Base-by-base conservation (phyloP, 2,797 vertebrate species). In the Bradypodion ventrale region DNA sequence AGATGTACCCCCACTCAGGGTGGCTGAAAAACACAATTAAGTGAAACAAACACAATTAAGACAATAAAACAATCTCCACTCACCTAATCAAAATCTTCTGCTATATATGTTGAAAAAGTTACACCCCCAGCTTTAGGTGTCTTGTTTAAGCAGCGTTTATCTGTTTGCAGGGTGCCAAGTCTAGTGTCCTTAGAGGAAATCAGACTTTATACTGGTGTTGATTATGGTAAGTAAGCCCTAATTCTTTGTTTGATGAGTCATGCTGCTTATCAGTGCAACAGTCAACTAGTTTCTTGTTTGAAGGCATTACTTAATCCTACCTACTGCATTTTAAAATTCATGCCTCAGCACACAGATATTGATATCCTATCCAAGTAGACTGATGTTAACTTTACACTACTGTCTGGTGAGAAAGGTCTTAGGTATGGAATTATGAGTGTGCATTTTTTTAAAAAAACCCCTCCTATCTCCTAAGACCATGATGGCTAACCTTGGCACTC, bases 181-280 rank as follows among this genome's bases (percentile, higher is more conserved):
- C 93, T 98, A 96, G 97, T 99, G 93, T 97, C 96, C 92, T 96
- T 99, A 85, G 96, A 97, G 85, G 98, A 99, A 94, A 99, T 97
- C 73, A 97, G 93, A 68, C 95, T 99, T 32, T 98, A 97, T 88
- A 97, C 97, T n/a, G 98, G 98, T 90, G 95, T 97, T 89, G 95
- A 97, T 52, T 98, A 98, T 87, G 97, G 98, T 99, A 93, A 90
- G 97, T 93, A 80, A 52, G 46, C 85, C 32, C 40, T 74, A 68
- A 78, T 6, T 80, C 3, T 73, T 91, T 37, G 23, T 37, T 78
- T 87, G 0, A 56, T 2, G 68, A 32, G 42, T 4, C 29, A 62
- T 9, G 5, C 32, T 73, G 10, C 77, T 60, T 8, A 7, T 78
- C 74, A 49, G 42, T 21, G 7, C 59, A 56, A 32, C 40, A 63